phyloP scores from a whole-genome alignment of 1,140 invertebrate genomes.

The Brachionus asplanchnoidis region DNA sequence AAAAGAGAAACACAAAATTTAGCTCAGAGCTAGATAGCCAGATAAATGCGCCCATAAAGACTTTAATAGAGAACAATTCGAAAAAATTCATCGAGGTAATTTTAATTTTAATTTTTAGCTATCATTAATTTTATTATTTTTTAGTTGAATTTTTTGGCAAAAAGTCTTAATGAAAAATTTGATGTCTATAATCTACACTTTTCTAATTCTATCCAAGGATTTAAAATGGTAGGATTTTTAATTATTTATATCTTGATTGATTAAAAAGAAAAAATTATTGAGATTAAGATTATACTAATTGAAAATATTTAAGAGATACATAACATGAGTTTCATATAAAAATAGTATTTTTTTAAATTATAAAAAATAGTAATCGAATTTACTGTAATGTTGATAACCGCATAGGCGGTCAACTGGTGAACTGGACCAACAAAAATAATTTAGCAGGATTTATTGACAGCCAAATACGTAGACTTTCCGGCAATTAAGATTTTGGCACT shows the following conservation, averaged over 20 bases:
- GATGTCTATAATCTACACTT: not conserved
- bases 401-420: too few species aligned
- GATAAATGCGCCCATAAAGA: not conserved
- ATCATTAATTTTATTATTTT: not conserved
- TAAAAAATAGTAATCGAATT: too few species aligned
- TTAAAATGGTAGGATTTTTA: not conserved
- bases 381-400: too few species aligned
- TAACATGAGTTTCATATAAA: too few species aligned
- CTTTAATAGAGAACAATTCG: not conserved
- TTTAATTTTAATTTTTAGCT: not conserved
- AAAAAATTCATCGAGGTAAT: conserved; percentile 13
- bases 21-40: not conserved
- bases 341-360: too few species aligned
- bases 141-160: not conserved
- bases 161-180: conserved; percentile 12
- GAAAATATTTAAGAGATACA: not conserved
- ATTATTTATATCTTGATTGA: not conserved
- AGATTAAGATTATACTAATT: not conserved
- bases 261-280: too few species aligned
- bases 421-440: too few species aligned
- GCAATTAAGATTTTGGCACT: too few species aligned
- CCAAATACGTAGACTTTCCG: too few species aligned
- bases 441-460: too few species aligned
- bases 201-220: not conserved
- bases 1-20: not conserved